Conservation (phyloP, 1,140 invertebrate genomes). For the Pristionchus pacificus region DNA sequence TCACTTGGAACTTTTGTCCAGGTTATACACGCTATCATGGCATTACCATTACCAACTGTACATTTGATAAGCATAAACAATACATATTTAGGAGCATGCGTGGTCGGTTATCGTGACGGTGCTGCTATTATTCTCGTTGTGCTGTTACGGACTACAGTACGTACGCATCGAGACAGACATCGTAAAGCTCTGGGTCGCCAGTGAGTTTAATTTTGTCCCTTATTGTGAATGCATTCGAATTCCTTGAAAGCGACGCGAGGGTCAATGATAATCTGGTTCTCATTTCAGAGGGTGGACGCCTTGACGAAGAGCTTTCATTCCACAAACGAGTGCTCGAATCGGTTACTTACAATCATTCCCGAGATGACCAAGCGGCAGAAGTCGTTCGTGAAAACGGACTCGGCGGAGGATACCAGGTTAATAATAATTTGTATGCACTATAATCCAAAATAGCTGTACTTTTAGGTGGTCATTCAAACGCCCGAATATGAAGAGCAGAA, state of each 20-base stretch:
- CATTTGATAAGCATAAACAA: not conserved
- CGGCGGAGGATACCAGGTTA: slow-evolving; percentile 47
- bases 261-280: not conserved
- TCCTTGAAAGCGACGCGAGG: not conserved
- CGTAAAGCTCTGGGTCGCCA: slow-evolving; percentile 49
- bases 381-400: slow-evolving; percentile 52
- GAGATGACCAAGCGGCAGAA: slow-evolving; percentile 30
- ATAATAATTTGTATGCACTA: too few relatives aligned
- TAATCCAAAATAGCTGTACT: not conserved
- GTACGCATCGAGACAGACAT: slow-evolving; percentile 52
- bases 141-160: slow-evolving; percentile 43
- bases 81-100: slow-evolving; percentile 21
- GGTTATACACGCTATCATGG: not conserved
- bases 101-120: slow-evolving; percentile 37
- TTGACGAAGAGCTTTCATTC: slow-evolving; percentile 53
- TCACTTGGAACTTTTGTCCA: slow-evolving; percentile 23
- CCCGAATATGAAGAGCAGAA: slow-evolving; percentile 47
- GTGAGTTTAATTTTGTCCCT: slow-evolving; percentile 26
- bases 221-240: not conserved
- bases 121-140: slow-evolving; percentile 37
- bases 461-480: slow-evolving; percentile 55
- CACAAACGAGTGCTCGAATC: slow-evolving; percentile 30
- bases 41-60: not conserved
- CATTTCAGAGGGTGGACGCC: slow-evolving; percentile 53
- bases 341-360: slow-evolving; percentile 20